Base-by-base conservation (phyloP, 2,888 invertebrate genomes). In the Catocala fraxini region DNA sequence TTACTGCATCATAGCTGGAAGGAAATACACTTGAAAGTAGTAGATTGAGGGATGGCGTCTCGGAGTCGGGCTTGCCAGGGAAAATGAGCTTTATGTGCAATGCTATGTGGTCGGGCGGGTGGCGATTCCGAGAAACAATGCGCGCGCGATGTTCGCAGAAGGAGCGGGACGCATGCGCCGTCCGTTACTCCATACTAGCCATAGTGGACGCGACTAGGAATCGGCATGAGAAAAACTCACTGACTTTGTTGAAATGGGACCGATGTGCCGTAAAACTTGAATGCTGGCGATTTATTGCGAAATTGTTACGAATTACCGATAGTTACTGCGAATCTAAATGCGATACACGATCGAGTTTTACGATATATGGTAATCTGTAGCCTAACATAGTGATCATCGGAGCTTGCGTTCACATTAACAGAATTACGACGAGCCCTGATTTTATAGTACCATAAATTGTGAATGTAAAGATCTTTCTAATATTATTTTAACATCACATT, bases 101-200 rank as follows among this genome's bases (percentile, higher is more conserved):
- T 77, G 89, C 84, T 87, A 91, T 92, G 92, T 80, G 80, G 90
- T 88, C 84, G 75, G 84, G 83, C 86, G 81, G 82, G 89, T 87
- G 80, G 85, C 82, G 83, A 79, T 93, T 94, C 93, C 79, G 46
- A 93, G 93, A 94, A 93, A 92, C 93, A 93, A 94, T 91, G 83
- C 82, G 82, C 77, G 67, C 70, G 83, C 86, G 83, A 83, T 82
- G 80, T 93, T 93, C 93, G 89, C 84, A 87, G 91, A 93, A 93
- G 85, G 90, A 91, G 89, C 91, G 91, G 91, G 87, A 83, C 80
- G 84, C 80, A 79, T 75, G 76, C 80, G 78, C 66, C 77, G 81
- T 77, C 92, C 92, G 93, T 93, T 92, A 92, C 81, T 84, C 80
- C 81, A 82, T 82, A 75, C 80, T 79, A 75, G 75, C 83, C 80